Base-by-base conservation (phyloP, 2,113 vertebrate genomes). In the Limnothrissa miodon region DNA sequence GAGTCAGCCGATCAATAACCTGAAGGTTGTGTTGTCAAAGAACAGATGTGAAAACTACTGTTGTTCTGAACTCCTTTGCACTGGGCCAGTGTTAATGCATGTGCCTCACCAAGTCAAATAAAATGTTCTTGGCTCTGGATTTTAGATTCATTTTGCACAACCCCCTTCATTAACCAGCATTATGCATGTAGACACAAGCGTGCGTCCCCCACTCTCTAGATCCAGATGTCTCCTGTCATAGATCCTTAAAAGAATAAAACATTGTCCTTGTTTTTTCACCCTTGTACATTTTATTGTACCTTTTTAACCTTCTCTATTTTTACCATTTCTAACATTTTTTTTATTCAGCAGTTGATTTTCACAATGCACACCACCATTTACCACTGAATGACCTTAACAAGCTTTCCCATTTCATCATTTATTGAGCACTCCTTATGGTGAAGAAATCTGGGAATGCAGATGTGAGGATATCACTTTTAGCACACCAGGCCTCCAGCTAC, bases 401-500 rank as follows among this genome's bases (percentile, higher is more conserved):
- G 51, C 51, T 21, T 56, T 23, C 23, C 51, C 51, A 21, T 56
- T 56, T 56, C 51, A 5, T 56, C 51, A 56, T 19, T 23, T 56
- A 6, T 56, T 23, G 19, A 21, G 6, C 51, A 56, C 51, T n/a
- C 51, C 51, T 21, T 56, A n/a, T 56, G 5, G 4, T 56, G 2
- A 19, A 56, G 51, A 56, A 21, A 56, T 56, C 51, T 56, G 4
- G 51, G 51, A 56, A 56, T 56, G 51, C 23, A 56, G 51, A 56
- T 21, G 19, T 4, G 21, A 23, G 2, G 42, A 56, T 19, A 4
- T 4, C 21, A 56, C 21, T 56, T 56, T 56, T 56, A 23, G 6
- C 51, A 56, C 80, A 90, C 90, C 81, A 89, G 82, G 91, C 84
- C 46, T 44, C 87, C 51, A 33, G 89, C 74, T 87, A 91, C 90